Evolutionary conservation across 2,888 invertebrate species (phyloP).

Genomic region (Osedax frankpressi): DNA sequence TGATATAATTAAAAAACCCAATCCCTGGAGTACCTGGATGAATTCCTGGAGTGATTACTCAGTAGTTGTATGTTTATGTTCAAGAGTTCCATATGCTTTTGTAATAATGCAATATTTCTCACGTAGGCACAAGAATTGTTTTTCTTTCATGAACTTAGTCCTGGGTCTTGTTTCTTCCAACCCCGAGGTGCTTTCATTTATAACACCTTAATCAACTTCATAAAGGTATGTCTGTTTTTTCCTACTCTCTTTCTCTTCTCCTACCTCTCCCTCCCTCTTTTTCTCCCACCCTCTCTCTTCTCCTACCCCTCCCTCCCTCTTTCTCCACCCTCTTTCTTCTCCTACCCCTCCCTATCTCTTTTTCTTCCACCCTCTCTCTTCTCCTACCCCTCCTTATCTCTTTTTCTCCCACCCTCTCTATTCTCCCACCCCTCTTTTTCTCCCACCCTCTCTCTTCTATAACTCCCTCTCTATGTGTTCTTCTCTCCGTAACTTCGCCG

Average conservation of each 20-base stretch:
- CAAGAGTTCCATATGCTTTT: no score
- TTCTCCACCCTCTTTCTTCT: not conserved
- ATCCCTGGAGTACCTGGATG: no score
- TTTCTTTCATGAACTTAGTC: slow-evolving; percentile 95
- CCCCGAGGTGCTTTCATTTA: slow-evolving; percentile 93
- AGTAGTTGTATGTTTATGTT: no score
- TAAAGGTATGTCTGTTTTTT: slow-evolving; percentile 49
- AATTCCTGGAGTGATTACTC: no score
- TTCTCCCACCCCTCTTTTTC: not conserved
- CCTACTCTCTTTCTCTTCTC: no score
- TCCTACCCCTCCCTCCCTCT: not conserved
- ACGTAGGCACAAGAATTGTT: slow-evolving; percentile 88
- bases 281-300: not conserved
- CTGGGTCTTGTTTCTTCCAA: slow-evolving; percentile 95
- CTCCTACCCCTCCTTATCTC: not conserved
- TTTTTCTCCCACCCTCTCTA: not conserved
- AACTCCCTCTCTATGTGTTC: not conserved
- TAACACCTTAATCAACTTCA: slow-evolving; percentile 77
- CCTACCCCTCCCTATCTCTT: slow-evolving; percentile 4
- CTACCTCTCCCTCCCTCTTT: not conserved
- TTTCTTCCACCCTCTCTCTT: not conserved
- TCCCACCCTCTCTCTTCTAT: no score
- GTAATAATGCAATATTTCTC: not conserved
- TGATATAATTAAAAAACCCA: no score
- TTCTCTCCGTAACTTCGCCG: not conserved